A percentile compares a stretch with the other conserved stretches of the same genome.
These are phyloP conservation scores for Pimpla rufipes DNA, from an alignment of 2,888 invertebrate species.

Conservation along the genomic window DNA sequence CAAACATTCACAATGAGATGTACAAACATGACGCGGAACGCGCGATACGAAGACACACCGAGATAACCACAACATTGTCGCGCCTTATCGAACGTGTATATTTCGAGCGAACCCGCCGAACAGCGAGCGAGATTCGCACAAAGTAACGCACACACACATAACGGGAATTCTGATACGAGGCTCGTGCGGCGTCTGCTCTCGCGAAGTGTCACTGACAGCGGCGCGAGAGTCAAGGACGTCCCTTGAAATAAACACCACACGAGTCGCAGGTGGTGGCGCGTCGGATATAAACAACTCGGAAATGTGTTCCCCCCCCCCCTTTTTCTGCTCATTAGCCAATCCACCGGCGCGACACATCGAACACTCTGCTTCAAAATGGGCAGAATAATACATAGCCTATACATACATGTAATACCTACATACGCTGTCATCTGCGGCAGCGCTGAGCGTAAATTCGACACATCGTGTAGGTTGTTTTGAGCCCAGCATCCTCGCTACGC, in stretches of 20 bases:
- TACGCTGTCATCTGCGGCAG: background rate
- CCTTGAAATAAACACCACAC: background rate
- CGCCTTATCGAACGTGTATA: background rate
- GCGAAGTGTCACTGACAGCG: background rate
- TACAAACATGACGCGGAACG: background rate
- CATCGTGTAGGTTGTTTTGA: background rate
- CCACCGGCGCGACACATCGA: background rate
- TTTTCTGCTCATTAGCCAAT: background rate
- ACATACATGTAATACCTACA: slow-evolving; percentile 5
- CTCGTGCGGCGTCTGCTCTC: background rate
- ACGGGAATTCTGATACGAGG: background rate
- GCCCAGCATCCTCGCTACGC: background rate
- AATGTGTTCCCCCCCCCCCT: background rate
- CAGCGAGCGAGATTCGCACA: background rate
- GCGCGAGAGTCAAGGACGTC: background rate
- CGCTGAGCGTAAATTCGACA: background rate
- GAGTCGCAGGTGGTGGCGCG: background rate
- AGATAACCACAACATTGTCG: background rate
- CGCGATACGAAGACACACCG: background rate
- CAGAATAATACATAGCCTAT: background rate
- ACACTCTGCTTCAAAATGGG: background rate
- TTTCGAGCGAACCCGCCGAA: background rate
- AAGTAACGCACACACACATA: background rate
- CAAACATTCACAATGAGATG: background rate
- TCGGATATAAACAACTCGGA: background rate